phyloP scores from a whole-genome alignment of 2,113 vertebrate species.

The Coreoperca whiteheadi region DNA sequence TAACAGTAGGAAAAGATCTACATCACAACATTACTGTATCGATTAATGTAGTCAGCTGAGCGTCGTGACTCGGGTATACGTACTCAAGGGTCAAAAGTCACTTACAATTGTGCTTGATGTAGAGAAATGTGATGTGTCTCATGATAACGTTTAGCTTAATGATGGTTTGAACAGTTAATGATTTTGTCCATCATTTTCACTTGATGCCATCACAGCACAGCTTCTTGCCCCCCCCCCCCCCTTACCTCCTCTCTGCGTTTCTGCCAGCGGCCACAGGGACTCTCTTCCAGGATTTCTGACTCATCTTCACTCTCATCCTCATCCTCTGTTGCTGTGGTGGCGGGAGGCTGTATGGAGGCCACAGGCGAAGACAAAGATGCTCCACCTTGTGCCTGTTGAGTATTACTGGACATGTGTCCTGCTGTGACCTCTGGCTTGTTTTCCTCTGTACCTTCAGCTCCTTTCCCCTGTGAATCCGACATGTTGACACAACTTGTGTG shows the following conservation, averaged over 20 bases:
- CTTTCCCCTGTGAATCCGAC: conserved; percentile 70
- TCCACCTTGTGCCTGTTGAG: conserved; percentile 76
- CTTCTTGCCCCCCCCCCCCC: neutral
- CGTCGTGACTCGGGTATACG: neutral
- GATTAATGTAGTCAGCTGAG: neutral
- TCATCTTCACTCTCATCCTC: conserved; percentile 98
- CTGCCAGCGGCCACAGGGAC: conserved; percentile 97
- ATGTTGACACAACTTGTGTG: conserved; percentile 44
- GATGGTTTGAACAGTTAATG: neutral
- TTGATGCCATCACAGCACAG: neutral
- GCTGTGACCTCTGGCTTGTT: conserved; percentile 52
- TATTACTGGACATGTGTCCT: conserved; percentile 26
- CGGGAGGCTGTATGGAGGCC: conserved; percentile 83
- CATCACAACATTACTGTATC: neutral
- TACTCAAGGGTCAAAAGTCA: neutral
- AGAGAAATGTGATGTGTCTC: neutral
- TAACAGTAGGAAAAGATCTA: neutral
- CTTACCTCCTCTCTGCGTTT: conserved; percentile 94
- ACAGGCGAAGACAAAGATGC: conserved; percentile 87
- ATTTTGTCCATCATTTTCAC: neutral
- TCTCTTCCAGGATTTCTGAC: conserved; percentile 96
- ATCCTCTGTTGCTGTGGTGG: conserved; percentile 86
- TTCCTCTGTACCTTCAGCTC: conserved; percentile 46
- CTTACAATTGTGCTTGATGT: neutral
- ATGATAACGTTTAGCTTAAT: neutral